Evolutionary conservation across 2,113 vertebrate genomes (phyloP).

Genomic region (Tetrax tetrax): DNA sequence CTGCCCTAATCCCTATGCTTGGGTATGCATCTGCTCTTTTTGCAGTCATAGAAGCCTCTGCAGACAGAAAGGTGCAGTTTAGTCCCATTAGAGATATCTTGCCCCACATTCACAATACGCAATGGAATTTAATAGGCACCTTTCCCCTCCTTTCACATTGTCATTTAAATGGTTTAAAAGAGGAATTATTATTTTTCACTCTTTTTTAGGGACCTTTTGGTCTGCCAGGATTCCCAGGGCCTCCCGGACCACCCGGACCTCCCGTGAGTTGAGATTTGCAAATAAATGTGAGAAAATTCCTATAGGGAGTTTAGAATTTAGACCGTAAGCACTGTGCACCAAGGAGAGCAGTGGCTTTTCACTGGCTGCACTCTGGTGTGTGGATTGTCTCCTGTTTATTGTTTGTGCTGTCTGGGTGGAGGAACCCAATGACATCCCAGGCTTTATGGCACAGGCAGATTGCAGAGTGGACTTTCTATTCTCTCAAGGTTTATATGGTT

Average conservation of each 20-base stretch:
- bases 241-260: constrained; percentile 87
- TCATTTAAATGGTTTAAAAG: neutral
- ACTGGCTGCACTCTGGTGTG: neutral
- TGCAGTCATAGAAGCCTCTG: neutral
- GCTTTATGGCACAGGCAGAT: neutral
- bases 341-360: neutral
- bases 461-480: neutral
- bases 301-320: neutral
- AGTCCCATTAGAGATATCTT: neutral
- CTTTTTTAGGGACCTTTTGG: constrained; percentile 87
- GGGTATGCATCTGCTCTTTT: neutral
- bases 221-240: constrained; percentile 86
- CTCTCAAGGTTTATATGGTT: neutral
- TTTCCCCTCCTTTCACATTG: neutral
- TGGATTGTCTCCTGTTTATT: neutral
- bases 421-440: neutral
- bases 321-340: neutral
- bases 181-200: neutral
- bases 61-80: neutral
- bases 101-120: neutral
- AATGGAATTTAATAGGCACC: neutral
- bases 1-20: neutral
- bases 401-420: neutral
- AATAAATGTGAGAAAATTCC: neutral
- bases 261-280: constrained; percentile 82